Evolutionary conservation across 1,140 invertebrate genomes (phyloP).

Genomic region (Micrasema minimum): DNA sequence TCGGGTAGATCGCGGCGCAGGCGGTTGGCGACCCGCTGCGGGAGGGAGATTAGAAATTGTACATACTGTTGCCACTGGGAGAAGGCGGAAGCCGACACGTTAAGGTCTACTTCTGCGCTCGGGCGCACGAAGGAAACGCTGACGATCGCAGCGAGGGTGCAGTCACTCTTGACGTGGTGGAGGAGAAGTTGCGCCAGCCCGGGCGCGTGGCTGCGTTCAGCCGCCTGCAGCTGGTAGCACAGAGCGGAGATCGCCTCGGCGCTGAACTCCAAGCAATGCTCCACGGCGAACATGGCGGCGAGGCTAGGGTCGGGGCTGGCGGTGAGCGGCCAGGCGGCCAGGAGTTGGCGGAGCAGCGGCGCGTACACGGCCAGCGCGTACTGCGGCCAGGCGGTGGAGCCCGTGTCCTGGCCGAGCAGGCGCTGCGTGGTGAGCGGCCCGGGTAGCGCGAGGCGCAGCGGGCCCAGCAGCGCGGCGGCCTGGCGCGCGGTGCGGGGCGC

Average conservation of each 20-base stretch:
- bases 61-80: constrained; percentile 68
- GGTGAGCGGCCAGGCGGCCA: constrained; percentile 65
- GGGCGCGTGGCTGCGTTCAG: constrained; percentile 55
- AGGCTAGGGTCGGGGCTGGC: constrained; percentile 59
- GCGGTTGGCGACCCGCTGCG: constrained; percentile 75
- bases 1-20: constrained; percentile 67
- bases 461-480: constrained; percentile 49
- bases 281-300: constrained; percentile 64
- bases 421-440: constrained; percentile 73
- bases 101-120: constrained; percentile 54
- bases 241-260: constrained; percentile 65
- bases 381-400: constrained; percentile 55
- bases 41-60: constrained; percentile 73
- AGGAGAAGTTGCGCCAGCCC: constrained; percentile 63
- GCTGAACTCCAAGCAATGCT: constrained; percentile 66
- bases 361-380: constrained; percentile 62
- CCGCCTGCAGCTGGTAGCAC: constrained; percentile 63
- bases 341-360: constrained; percentile 62
- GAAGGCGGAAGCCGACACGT: constrained; percentile 41
- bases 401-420: constrained; percentile 57
- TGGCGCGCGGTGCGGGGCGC: constrained; percentile 24
- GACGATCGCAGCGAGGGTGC: constrained; percentile 66
- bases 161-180: constrained; percentile 68
- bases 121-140: constrained; percentile 54
- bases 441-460: constrained; percentile 65